Evolutionary conservation across 2,888 invertebrate species (phyloP), one percentile per base, ranked within the genome.

Genomic region (Acanthopleura granulata): DNA sequence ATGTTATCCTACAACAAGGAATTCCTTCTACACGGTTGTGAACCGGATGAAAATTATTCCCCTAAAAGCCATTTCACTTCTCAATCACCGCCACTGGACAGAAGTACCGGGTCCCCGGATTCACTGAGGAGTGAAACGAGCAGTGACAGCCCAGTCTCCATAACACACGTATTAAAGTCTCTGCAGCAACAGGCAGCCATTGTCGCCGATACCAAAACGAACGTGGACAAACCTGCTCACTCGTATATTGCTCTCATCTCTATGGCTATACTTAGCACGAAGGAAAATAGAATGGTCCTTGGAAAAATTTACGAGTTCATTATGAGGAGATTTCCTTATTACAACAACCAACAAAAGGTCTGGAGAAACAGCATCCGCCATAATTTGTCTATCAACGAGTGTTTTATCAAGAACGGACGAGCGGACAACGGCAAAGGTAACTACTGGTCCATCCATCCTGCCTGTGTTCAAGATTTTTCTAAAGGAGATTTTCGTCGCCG

Each of bases 371-470:
- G 87, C 70, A 86, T 89, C 49, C 83, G 89, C 15, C 89, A 89
- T 74, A 89, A 89, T 74, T 81, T 89, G 22, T 87, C 86, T 11
- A 80, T 89, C 12, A 89, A 89, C 74, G 89, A 89, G 75, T 89
- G 89, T 75, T 89, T 89, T 76, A 81, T 89, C 40, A 89, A 89
- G 75, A 82, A 79, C 16, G 89, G 89, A 0, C 76, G 89, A 16
- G 85, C 87, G 9, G 88, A 86, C 0, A 99, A 98, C 90, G 99
- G 98, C 0, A 97, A 99, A 90, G 98, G 98, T 0, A 97, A 98
- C 89, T 99, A 97, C 88, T 99, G 99, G 99, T 97, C 98, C 14
- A 97, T 99, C 75, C 98, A 99, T 90, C 98, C 98, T 0, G 98
- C 98, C 0, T 98, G 98, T 89, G 92, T 97, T 27, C 97, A 97